Evolutionary conservation across 1,140 invertebrate genomes (phyloP), one percentile per base, ranked within the genome.

Genomic region (Ooceraea biroi): DNA sequence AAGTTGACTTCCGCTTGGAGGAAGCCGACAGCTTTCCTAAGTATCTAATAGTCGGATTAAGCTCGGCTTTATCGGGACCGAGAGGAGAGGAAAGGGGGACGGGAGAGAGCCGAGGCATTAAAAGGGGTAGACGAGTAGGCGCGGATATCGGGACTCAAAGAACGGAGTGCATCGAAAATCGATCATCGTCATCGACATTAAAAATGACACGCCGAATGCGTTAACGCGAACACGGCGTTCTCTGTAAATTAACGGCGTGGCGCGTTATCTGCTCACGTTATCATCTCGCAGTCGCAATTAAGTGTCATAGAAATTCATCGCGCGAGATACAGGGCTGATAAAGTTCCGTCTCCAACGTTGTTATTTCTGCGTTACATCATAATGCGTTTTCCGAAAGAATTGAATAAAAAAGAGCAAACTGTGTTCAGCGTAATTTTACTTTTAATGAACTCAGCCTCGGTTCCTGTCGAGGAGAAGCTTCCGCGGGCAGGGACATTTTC

Each of bases 21-120:
- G 11, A 85, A 82, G 58, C 63, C 46, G 66, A 63, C 52, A 72
- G 66, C 48, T 73, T 58, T 44, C 27, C 66, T 41, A 82, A 82
- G 83, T 85, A 78, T 85, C 83, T 82, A 85, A 85, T 85, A 82
- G 77, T 65, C 83, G 83, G 77, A 85, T 82, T 82, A 85, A 85
- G 66, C 60, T 57, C 68, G 57, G 58, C 77, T 72, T 82, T 60
- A 63, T 82, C 68, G 57, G 36, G 50, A 36, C 7, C 36, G 36
- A 7, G 36, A 3, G 36, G 36, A 7, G 36, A 36, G 36, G 36
- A 7, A 7, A 36, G 36, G 36, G 36, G 36, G 36, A 7, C 2
- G 36, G 7, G 36, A 7, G 10, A 58, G 44, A 17, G 27, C 22
- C 46, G 73, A 48, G 36, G 72, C 46, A 86, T 84, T 68, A 78